Evolutionary conservation across 2,888 invertebrate genomes (phyloP).

Genomic region (Tipula confusa): DNA sequence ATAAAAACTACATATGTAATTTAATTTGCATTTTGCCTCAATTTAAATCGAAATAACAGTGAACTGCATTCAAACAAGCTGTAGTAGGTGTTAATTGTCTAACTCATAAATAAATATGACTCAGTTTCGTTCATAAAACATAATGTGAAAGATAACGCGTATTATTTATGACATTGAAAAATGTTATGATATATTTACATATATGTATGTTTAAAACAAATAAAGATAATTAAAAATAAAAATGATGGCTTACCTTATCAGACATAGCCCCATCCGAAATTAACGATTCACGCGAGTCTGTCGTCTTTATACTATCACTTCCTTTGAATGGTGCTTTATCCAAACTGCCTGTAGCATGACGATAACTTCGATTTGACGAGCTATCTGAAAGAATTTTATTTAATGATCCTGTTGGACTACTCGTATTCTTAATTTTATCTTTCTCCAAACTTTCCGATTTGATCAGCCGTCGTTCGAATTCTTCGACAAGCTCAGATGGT

Average conservation of each 20-base stretch:
- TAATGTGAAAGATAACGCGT: background rate
- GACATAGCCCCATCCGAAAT: slow-evolving; percentile 49
- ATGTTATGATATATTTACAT: background rate
- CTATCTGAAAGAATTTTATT: slow-evolving; percentile 39
- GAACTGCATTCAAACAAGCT: background rate
- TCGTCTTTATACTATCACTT: slow-evolving; percentile 42
- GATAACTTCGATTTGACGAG: slow-evolving; percentile 33
- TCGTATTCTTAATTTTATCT: slow-evolving; percentile 40
- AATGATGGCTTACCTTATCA: slow-evolving; percentile 42
- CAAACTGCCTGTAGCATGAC: slow-evolving; percentile 49
- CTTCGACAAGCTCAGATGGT: slow-evolving; percentile 47
- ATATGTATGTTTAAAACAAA: background rate
- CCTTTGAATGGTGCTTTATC: slow-evolving; percentile 39
- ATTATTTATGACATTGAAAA: slow-evolving; percentile 27
- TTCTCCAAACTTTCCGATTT: slow-evolving; percentile 49
- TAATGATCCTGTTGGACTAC: slow-evolving; percentile 47
- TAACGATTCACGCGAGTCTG: slow-evolving; percentile 50
- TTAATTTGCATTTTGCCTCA: background rate
- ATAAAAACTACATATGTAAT: background rate
- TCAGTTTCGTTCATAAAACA: too few species aligned
- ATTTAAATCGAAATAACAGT: background rate
- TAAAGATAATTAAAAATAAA: background rate
- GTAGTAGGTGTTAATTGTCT: background rate
- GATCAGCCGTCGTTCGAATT: slow-evolving; percentile 47
- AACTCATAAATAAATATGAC: background rate